Evolutionary conservation across 2,113 vertebrate genomes (phyloP).

Genomic region (Lagenorhynchus albirostris): DNA sequence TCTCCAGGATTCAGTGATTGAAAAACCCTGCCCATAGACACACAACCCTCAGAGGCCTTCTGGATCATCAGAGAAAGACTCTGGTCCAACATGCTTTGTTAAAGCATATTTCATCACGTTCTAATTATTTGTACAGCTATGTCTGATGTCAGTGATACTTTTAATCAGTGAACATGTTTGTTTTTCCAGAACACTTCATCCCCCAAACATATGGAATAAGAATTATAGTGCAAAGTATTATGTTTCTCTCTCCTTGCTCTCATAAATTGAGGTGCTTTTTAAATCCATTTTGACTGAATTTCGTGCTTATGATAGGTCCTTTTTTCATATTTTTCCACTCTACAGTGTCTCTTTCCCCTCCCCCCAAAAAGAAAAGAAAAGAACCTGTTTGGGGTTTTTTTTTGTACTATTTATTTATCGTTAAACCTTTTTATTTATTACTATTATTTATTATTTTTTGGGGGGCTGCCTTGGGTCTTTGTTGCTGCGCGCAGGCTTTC

Average conservation of each 20-base stretch:
- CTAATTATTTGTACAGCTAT: background rate
- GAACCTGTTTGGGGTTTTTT: background rate
- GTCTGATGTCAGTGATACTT: slow-evolving; percentile 1
- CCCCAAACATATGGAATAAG: background rate
- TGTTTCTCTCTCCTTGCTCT: background rate
- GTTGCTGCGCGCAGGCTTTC: no score
- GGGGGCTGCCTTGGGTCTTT: no score
- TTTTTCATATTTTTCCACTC: slow-evolving; percentile 27
- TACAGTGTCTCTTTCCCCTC: background rate
- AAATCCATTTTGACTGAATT: slow-evolving; percentile 20
- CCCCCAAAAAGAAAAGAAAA: background rate
- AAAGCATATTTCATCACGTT: background rate
- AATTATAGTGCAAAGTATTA: background rate
- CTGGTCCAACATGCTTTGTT: background rate
- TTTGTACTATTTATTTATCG: no score
- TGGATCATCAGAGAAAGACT: background rate
- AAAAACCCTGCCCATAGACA: background rate
- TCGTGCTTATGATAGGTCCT: background rate
- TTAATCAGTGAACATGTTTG: slow-evolving; percentile 6
- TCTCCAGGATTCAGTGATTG: background rate
- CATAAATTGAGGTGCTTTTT: background rate
- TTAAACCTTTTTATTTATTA: no score
- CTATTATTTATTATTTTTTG: no score
- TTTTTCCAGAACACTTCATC: slow-evolving; percentile 8
- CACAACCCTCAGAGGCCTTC: background rate